Evolutionary conservation across 2,888 invertebrate genomes (phyloP), one percentile per base, ranked within the genome.

Genomic region (Eueremaeus valkanovi): DNA sequence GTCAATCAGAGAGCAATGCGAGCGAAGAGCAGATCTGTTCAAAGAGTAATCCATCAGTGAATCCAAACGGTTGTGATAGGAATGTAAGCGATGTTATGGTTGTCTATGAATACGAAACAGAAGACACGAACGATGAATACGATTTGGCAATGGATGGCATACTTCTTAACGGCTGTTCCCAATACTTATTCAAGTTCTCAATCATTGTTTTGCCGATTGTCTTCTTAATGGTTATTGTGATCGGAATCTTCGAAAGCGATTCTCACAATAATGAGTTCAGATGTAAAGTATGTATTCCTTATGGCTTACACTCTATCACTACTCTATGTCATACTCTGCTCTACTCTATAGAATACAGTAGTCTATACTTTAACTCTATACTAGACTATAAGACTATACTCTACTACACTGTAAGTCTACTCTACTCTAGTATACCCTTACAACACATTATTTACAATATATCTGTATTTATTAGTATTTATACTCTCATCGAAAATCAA

Each of bases 81-180:
- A 66, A 21, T 66, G 5, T 33, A 13, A 66, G 36, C 21, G 66
- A 66, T 36, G 36, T 66, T 36, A 36, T 66, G 36, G 66, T 66
- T 33, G 21, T 66, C 16, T 66, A 66, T 36, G 66, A 66, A 33
- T 66, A 36, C 36, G 66, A 66, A 36, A 31, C 16, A 36, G 66
- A 66, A 66, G 36, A 66, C 5, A 66, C n/a, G 8, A 21, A 36
- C 21, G 66, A 66, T 36, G 66, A 66, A 6, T 66, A 66, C 36
- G 66, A 66, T 36, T n/a, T 66, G 36, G 66, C 36, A 3, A 18
- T 66, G 36, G 66, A 66, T n/a, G 66, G 66, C n/a, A 33, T 66
- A 1, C 13, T 66, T 36, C 21, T 66, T 3, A 33, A 66, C 36
- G 66, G 66, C 1, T 66, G 66, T 31, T 66, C 66, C 27, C 33